A percentile compares a stretch with the other conserved stretches of the same genome.
Evolutionary conservation across 2,888 invertebrate species (phyloP).

Genomic region (Conistra vaccinii): DNA sequence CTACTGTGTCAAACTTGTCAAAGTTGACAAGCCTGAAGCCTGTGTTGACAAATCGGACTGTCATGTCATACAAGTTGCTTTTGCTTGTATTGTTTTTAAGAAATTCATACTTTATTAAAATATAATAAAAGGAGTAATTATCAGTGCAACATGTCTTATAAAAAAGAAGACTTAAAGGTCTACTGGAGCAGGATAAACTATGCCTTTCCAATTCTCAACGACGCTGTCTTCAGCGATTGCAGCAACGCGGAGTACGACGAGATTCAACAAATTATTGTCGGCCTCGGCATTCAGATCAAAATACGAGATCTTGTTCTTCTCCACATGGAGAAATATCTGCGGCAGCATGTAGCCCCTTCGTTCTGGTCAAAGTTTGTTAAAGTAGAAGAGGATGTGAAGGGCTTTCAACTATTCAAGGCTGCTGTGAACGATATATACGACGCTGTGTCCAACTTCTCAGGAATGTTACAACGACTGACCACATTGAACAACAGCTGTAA

Average conservation of each 20-base stretch:
- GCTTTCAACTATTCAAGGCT: constrained; percentile 92
- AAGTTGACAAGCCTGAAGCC: too few relatives aligned
- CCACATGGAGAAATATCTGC: constrained; percentile 91
- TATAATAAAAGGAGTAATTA: background rate
- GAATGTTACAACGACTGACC: constrained; percentile 90
- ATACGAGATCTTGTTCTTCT: constrained; percentile 85
- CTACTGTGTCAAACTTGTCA: too few relatives aligned
- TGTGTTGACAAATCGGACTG: too few relatives aligned
- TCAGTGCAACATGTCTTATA: constrained; percentile 74
- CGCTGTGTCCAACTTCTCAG: constrained; percentile 89
- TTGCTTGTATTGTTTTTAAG: background rate
- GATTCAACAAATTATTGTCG: constrained; percentile 82
- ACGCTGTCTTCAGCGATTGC: constrained; percentile 82
- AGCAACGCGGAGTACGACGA: constrained; percentile 83
- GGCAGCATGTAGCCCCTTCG: constrained; percentile 91
- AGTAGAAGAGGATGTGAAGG: constrained; percentile 88
- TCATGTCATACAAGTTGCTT: too few relatives aligned
- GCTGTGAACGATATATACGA: constrained; percentile 92
- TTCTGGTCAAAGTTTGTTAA: constrained; percentile 93
- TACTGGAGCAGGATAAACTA: constrained; percentile 87
- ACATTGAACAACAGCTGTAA: constrained; percentile 86
- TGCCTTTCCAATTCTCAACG: constrained; percentile 87
- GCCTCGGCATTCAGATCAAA: constrained; percentile 82
- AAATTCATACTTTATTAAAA: background rate
- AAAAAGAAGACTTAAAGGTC: constrained; percentile 80